phyloP scores from a whole-genome alignment of 2,888 invertebrate species.

The Euzetes globulus region DNA sequence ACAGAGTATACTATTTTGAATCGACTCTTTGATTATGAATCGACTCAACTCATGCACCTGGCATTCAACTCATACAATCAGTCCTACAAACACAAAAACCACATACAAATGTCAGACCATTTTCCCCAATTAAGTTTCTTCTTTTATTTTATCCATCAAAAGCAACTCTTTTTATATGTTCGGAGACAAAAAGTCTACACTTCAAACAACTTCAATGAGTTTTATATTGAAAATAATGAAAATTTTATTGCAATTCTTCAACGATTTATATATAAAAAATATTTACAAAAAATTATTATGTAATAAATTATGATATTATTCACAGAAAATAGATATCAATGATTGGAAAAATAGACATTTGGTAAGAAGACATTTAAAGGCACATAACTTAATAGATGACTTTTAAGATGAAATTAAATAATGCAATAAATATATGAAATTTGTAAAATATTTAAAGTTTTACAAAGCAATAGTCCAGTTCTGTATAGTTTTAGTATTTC shows the following conservation, averaged over 20 bases:
- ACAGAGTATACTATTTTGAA: conserved; percentile 7
- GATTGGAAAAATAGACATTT: too few relatives aligned
- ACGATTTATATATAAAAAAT: not conserved
- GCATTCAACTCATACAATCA: not conserved
- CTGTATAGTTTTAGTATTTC: too few relatives aligned
- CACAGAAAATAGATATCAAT: too few relatives aligned
- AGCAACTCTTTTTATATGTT: not conserved
- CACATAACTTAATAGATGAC: too few relatives aligned
- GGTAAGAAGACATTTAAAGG: too few relatives aligned
- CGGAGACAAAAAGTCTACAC: not conserved
- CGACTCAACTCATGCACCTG: conserved; percentile 12
- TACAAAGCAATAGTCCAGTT: too few relatives aligned
- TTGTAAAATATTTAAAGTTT: too few relatives aligned
- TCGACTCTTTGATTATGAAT: conserved; percentile 26
- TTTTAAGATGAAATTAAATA: too few relatives aligned
- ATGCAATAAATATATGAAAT: too few relatives aligned
- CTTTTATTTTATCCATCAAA: not conserved
- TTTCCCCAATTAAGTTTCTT: conserved; percentile 9
- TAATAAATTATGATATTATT: not conserved
- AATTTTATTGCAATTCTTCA: conserved; percentile 8
- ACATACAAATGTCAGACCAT: conserved; percentile 10
- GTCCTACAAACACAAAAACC: conserved; percentile 10
- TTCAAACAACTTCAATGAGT: not conserved
- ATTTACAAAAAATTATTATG: not conserved
- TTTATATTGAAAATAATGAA: not conserved